phyloP scores from a whole-genome alignment of 2,113 vertebrate species.

The Thunnus maccoyii region DNA sequence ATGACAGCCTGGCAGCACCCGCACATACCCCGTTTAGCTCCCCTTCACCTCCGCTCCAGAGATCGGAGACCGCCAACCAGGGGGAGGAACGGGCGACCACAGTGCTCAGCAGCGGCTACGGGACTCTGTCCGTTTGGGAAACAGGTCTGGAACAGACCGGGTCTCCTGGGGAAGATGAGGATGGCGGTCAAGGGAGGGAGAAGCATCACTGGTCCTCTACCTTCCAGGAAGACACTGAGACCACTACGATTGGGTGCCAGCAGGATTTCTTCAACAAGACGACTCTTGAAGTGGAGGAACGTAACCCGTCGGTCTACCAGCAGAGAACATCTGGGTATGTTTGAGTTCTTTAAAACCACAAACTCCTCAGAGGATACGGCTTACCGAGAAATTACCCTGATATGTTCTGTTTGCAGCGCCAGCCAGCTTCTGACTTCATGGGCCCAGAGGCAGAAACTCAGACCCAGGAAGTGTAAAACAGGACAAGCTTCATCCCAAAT shows the following conservation, averaged over 20 bases:
- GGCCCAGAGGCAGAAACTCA: constrained; percentile 92
- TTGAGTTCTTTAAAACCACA: not conserved
- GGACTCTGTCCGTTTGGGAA: constrained; percentile 86
- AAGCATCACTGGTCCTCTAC: constrained; percentile 48
- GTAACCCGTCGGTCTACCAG: constrained; percentile 45
- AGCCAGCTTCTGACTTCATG: constrained; percentile 92
- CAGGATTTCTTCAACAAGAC: constrained; percentile 38
- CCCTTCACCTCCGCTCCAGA: constrained; percentile 68
- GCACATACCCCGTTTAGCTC: constrained; percentile 74
- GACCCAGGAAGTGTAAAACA: constrained; percentile 82
- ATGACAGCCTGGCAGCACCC: constrained; percentile 54
- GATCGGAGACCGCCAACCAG: constrained; percentile 65
- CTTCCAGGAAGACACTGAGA: constrained; percentile 53
- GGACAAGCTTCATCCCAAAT: constrained; percentile 42
- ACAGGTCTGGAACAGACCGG: constrained; percentile 51
- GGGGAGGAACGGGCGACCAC: constrained; percentile 76
- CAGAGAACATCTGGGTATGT: constrained; percentile 72
- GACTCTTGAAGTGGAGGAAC: constrained; percentile 6
- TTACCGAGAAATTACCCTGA: no score
- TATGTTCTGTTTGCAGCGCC: constrained; percentile 41
- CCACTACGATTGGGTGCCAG: constrained; percentile 14
- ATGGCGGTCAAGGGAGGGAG: constrained; percentile 12
- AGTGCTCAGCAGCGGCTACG: constrained; percentile 90
- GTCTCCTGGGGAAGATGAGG: constrained; percentile 34
- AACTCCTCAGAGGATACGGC: not conserved